Evolutionary conservation across 2,113 vertebrate species (phyloP), one percentile per base, ranked within the genome.

Genomic region (Paramormyrops kingsleyae): DNA sequence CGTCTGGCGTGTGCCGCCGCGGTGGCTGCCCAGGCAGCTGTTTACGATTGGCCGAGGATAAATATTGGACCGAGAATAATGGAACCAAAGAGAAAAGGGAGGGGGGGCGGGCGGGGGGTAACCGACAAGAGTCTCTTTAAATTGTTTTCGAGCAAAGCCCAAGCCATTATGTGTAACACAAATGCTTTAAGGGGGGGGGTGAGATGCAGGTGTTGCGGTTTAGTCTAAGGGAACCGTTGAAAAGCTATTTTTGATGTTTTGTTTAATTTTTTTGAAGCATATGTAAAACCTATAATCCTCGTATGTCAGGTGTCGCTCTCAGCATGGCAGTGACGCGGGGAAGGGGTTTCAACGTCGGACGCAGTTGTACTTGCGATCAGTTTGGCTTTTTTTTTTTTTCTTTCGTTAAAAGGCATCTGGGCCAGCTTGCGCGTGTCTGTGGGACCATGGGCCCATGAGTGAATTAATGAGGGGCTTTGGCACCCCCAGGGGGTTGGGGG

Each of bases 41-140:
- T 98, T 98, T 97, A 97, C 97, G 97, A 98, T 98, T 96, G 97
- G 94, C 94, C 95, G 95, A 97, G 95, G 96, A 97, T 97, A 99
- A 97, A 98, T 97, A 97, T 97, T 97, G 96, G 96, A 97, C 94
- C 42, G 92, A 94, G 94, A 96, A 96, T 95, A 96, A 97, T 96
- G 96, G 97, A 97, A 97, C 50, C n/a, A 47, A 89, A 19, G n/a
- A 31, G 53, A 66, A 66, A 66, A 27, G n/a, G 59, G 24, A 3
- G 88, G 31, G 13, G 13, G 95, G 92, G 88, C 1, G 92, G 89
- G 52, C 52, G 6, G 90, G 87, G 91, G 87, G 70, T 93, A 91
- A 96, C 94, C 96, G 94, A 93, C 92, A 94, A 95, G 96, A 97
- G 97, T 97, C 96, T 96, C 96, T 98, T 97, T 96, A 96, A 97